A percentile compares a stretch with the other conserved stretches of the same genome.
phyloP scores from a whole-genome alignment of 2,113 vertebrate genomes.

The Corapipo altera region DNA sequence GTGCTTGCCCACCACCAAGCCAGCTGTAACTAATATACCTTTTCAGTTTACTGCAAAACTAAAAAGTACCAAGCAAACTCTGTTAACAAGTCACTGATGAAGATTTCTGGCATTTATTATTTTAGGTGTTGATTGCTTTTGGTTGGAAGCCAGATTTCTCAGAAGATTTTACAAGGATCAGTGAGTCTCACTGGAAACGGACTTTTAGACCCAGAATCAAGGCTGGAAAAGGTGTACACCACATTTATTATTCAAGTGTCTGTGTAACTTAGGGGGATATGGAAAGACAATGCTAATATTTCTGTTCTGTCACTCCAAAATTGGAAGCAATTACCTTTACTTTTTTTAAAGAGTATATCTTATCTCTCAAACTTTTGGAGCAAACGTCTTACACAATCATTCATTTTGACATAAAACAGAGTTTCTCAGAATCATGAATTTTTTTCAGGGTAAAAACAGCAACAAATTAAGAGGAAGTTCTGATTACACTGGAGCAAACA shows the following conservation, averaged over 20 bases:
- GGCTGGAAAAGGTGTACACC: not conserved
- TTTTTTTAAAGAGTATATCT: not conserved
- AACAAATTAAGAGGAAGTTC: not conserved
- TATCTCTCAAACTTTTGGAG: not conserved
- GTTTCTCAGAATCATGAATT: not conserved
- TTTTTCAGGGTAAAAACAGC: not conserved
- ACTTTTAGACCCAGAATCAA: not conserved
- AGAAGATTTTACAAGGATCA: not conserved
- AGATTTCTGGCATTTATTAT: not conserved
- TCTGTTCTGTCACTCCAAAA: not conserved
- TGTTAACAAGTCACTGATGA: not conserved
- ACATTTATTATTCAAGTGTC: not conserved
- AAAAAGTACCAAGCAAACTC: not conserved
- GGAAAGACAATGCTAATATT: fast-evolving
- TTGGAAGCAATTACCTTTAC: not conserved
- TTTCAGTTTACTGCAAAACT: not conserved
- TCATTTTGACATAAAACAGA: not conserved
- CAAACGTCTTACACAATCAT: not conserved
- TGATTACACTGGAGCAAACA: not conserved
- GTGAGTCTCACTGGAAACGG: not conserved
- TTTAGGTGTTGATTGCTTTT: not conserved
- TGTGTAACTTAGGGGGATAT: not conserved
- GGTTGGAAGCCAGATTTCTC: not conserved
- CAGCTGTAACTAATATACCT: not conserved
- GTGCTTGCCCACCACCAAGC: not conserved